These are phyloP conservation scores for Cerceris rybyensis DNA, from an alignment of 2,888 invertebrate species.

Conservation along the genomic window DNA sequence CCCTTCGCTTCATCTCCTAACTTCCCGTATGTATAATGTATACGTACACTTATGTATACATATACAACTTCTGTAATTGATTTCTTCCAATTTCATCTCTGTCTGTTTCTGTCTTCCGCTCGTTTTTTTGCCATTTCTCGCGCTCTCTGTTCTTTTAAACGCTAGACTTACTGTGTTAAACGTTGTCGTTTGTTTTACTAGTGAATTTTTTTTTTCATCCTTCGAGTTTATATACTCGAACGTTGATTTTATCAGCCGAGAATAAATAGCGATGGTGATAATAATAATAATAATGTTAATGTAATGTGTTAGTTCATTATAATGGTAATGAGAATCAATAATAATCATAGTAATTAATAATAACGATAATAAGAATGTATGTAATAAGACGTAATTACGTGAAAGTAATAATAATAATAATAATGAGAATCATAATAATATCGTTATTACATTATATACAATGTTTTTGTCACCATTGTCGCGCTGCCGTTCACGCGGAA, in stretches of 20 bases:
- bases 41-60: constrained; percentile 28
- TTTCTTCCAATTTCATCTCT: too few relatives aligned
- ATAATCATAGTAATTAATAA: constrained; percentile 23
- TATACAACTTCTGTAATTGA: constrained; percentile 34
- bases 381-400: constrained; percentile 1
- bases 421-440: constrained; percentile 46
- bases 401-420: constrained; percentile 26
- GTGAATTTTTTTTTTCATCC: constrained; percentile 18
- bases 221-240: constrained; percentile 28
- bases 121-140: too few relatives aligned
- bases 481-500: constrained; percentile 60
- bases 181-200: constrained; percentile 51
- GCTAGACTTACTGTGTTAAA: constrained; percentile 64
- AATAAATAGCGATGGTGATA: not conserved
- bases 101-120: too few relatives aligned
- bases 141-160: constrained; percentile 41
- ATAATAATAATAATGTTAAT: constrained; percentile 2
- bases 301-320: not conserved
- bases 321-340: constrained; percentile 13
- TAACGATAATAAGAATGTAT: not conserved
- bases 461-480: constrained; percentile 61
- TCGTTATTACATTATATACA: constrained; percentile 78
- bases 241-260: constrained; percentile 9
- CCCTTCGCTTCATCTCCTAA: not conserved
- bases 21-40: constrained; percentile 13